Evolutionary conservation across 1,140 invertebrate species (phyloP).

Genomic region (Campodea augens): DNA sequence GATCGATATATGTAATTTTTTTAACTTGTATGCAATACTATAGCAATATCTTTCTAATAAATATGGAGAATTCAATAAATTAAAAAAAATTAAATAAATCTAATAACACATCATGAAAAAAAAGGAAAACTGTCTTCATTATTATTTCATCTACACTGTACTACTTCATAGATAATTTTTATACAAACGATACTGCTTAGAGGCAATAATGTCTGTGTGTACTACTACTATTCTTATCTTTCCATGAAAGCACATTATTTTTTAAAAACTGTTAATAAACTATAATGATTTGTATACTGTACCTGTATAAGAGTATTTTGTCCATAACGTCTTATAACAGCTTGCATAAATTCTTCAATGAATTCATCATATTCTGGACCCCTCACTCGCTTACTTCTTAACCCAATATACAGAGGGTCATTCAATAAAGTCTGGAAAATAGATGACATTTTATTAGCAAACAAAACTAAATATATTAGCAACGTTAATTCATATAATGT

Average conservation of each 20-base stretch:
- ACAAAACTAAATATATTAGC: no score
- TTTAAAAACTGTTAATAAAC: neutral
- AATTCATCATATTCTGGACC: slow-evolving; percentile 85
- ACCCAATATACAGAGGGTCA: slow-evolving; percentile 89
- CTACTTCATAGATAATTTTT: no score
- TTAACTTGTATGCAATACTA: no score
- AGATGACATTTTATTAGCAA: slow-evolving; percentile 4
- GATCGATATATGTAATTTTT: no score
- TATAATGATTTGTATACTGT: slow-evolving; percentile 1
- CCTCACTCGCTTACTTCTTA: slow-evolving; percentile 63
- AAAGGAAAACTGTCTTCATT: no score
- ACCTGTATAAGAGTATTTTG: slow-evolving; percentile 72
- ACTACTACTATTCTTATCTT: slow-evolving; percentile 2
- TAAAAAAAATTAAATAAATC: no score
- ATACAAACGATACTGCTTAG: no score
- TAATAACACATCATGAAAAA: no score
- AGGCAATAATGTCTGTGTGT: no score
- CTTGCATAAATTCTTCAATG: slow-evolving; percentile 96
- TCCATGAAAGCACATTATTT: slow-evolving; percentile 4
- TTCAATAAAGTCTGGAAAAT: slow-evolving; percentile 48
- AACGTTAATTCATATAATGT: neutral
- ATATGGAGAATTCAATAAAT: no score
- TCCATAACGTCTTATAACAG: slow-evolving; percentile 74
- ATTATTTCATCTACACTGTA: no score
- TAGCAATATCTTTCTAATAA: no score